A percentile compares a stretch with the other conserved stretches of the same genome.
Evolutionary conservation across 2,113 vertebrate genomes (phyloP).

Genomic region (Mixornis gularis): DNA sequence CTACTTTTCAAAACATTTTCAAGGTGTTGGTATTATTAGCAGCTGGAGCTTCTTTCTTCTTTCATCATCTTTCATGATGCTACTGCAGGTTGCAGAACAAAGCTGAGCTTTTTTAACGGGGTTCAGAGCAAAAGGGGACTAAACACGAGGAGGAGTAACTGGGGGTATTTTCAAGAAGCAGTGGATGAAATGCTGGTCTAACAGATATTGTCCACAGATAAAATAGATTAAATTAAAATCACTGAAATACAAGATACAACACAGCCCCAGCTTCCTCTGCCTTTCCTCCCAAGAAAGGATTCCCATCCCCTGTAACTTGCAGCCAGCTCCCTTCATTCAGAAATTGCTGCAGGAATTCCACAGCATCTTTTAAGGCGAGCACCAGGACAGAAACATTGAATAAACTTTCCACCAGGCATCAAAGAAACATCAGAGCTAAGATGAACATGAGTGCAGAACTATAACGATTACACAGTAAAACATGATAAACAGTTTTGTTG

Average conservation of each 20-base stretch:
- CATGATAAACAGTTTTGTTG: conserved; percentile 48
- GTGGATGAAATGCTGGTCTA: neutral
- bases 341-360: neutral
- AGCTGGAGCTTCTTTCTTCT: neutral
- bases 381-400: neutral
- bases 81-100: neutral
- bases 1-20: neutral
- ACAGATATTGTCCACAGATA: neutral
- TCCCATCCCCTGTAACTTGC: neutral
- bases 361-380: neutral
- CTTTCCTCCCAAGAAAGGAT: neutral
- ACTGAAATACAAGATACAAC: neutral
- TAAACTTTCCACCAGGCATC: neutral
- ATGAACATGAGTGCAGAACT: neutral
- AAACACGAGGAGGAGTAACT: neutral
- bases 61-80: neutral
- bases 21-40: neutral
- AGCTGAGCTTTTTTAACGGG: neutral
- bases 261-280: neutral
- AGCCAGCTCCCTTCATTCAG: neutral
- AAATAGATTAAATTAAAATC: neutral
- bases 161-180: neutral
- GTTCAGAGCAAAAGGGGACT: neutral
- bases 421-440: conserved; percentile 6
- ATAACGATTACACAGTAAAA: neutral